phyloP scores from a whole-genome alignment of 2,113 vertebrate genomes.

The human region DNA sequence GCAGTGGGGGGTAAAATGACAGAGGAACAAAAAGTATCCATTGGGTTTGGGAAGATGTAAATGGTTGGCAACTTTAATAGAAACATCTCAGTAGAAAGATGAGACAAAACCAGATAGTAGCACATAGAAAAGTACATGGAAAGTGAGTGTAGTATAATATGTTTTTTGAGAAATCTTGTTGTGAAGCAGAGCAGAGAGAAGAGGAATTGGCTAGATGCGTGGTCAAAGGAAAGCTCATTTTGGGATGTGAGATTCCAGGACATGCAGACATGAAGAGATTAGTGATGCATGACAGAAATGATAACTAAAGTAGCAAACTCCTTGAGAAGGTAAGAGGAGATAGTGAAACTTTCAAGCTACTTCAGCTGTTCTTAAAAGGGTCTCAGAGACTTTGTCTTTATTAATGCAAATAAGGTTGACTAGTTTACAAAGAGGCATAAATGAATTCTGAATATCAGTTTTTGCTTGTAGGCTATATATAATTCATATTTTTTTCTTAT shows the following conservation, averaged over 20 bases:
- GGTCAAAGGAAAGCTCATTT: not conserved
- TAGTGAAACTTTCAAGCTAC: not conserved
- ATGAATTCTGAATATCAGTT: not conserved
- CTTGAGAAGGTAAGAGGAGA: not conserved
- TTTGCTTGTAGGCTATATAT: not conserved
- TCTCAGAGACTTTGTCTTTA: not conserved
- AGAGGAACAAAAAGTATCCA: not conserved
- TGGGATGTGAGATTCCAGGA: not conserved
- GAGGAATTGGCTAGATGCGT: not conserved
- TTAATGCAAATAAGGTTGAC: not conserved
- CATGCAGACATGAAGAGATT: not conserved
- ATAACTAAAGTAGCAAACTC: slow-evolving; percentile 1
- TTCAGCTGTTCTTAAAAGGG: not conserved
- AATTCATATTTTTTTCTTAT: not conserved
- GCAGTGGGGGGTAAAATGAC: not conserved
- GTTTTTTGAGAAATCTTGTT: not conserved
- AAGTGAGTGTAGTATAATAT: not conserved
- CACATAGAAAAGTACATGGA: not conserved
- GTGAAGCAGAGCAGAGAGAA: not conserved
- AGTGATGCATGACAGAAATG: not conserved
- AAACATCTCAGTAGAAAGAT: not conserved
- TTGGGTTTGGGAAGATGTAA: not conserved
- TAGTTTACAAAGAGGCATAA: not conserved
- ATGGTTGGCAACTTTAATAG: not conserved
- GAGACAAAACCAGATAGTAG: not conserved